Evolutionary conservation across 2,888 invertebrate genomes (phyloP).

Genomic region (Noctuana brunneofusca): DNA sequence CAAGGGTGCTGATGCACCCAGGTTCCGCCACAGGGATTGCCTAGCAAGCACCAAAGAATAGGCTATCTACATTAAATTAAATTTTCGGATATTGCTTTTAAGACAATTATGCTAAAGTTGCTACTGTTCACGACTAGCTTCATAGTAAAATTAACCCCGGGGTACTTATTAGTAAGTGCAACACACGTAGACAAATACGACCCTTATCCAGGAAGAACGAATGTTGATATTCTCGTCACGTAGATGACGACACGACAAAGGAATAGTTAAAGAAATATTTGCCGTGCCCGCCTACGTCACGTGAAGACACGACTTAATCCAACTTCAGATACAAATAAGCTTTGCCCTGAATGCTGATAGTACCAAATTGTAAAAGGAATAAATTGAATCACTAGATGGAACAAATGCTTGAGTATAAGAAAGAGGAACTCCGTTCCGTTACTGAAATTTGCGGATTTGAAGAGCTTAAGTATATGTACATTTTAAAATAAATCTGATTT

Average conservation of each 20-base stretch:
- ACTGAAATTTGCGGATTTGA: too few species aligned
- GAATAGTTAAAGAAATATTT: conserved; percentile 69
- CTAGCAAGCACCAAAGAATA: too few species aligned
- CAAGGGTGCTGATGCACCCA: too few species aligned
- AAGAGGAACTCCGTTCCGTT: too few species aligned
- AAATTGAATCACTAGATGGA: conserved; percentile 25
- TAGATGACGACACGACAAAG: conserved; percentile 57
- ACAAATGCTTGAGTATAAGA: not conserved
- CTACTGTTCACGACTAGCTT: too few species aligned
- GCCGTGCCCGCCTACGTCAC: conserved; percentile 44
- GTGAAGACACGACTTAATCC: conserved; percentile 40
- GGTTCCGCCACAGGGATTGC: too few species aligned
- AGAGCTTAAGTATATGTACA: too few species aligned
- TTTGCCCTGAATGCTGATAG: conserved; percentile 40
- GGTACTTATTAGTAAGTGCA: not conserved
- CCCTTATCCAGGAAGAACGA: not conserved
- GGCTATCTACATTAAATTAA: too few species aligned
- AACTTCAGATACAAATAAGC: conserved; percentile 38
- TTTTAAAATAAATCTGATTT: too few species aligned
- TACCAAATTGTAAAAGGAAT: conserved; percentile 36
- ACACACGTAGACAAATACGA: not conserved
- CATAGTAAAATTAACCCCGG: too few species aligned
- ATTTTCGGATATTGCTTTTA: too few species aligned
- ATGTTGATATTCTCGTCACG: conserved; percentile 51
- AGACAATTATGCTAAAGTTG: too few species aligned